Percentiles rank a stretch among this genome's conserved stretches.
phyloP scores from a whole-genome alignment of 2,797 vertebrate species.

The Gallinago nigripennis region DNA sequence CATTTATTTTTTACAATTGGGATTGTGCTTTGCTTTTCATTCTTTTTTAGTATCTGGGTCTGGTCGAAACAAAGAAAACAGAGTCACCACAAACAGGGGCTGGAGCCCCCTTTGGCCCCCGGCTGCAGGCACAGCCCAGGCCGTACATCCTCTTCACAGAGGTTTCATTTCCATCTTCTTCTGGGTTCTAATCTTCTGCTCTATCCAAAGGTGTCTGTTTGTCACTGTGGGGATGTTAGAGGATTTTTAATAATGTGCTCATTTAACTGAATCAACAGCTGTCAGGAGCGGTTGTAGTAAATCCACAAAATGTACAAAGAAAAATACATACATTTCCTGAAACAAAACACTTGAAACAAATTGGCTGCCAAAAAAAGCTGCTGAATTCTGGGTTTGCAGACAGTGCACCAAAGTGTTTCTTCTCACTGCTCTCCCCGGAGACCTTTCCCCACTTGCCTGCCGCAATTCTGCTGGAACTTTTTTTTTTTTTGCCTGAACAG shows the following conservation, averaged over 20 bases:
- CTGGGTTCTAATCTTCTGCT: constrained; percentile 16
- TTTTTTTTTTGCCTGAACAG: constrained; percentile 53
- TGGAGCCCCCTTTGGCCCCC: constrained; percentile 22
- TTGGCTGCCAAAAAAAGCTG: constrained; percentile 70
- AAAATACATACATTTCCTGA: constrained; percentile 72
- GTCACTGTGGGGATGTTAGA: constrained; percentile 26
- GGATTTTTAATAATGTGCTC: constrained; percentile 75
- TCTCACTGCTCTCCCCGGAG: constrained; percentile 54
- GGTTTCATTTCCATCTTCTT: constrained; percentile 33
- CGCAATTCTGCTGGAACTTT: constrained; percentile 55
- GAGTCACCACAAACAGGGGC: constrained; percentile 41
- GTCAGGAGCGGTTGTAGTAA: constrained; percentile 78
- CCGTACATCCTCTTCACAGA: background rate
- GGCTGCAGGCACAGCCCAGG: background rate
- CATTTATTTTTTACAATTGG: constrained; percentile 1
- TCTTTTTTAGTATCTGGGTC: constrained; percentile 56
- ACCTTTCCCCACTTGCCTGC: constrained; percentile 49
- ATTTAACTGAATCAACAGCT: constrained; percentile 82
- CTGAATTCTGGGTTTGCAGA: constrained; percentile 69
- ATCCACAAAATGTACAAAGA: constrained; percentile 75
- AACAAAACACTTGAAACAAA: constrained; percentile 79
- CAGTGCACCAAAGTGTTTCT: constrained; percentile 57
- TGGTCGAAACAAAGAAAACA: constrained; percentile 72
- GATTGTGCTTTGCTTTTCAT: constrained; percentile 19
- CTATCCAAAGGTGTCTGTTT: constrained; percentile 60